Conservation (phyloP, 53 echinoderm and acorn worm species). For the Henricia sp. region DNA sequence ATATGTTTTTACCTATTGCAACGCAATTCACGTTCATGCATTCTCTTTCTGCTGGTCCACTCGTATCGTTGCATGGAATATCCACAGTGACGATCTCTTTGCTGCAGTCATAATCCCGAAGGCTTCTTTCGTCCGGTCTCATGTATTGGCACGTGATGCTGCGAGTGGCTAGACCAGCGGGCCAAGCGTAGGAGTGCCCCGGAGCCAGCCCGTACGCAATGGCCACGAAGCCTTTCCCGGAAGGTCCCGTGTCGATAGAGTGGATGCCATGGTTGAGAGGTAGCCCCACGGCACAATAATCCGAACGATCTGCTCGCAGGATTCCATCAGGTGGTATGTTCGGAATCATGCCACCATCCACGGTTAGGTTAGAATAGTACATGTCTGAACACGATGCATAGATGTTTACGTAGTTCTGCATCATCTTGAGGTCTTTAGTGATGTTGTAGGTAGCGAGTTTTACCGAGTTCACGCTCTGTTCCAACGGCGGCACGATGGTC, state of each 20-base stretch:
- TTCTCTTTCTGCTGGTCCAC: neutral
- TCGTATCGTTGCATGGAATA: constrained; percentile 21
- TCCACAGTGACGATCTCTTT: constrained; percentile 1
- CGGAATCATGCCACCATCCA: constrained; percentile 20
- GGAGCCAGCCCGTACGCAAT: constrained; percentile 68
- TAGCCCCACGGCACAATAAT: constrained; percentile 59
- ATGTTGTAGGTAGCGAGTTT: constrained; percentile 61
- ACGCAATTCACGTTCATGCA: constrained; percentile 62
- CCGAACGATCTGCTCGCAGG: constrained; percentile 10
- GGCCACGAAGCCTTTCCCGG: constrained; percentile 44
- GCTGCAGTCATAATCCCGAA: constrained; percentile 24
- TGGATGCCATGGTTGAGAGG: constrained; percentile 57
- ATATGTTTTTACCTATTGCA: constrained; percentile 48
- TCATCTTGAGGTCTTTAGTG: constrained; percentile 38
- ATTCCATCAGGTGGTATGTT: constrained; percentile 15
- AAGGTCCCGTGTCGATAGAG: constrained; percentile 16
- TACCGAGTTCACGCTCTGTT: constrained; percentile 65
- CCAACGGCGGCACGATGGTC: constrained; percentile 73
- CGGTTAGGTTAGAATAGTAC: constrained; percentile 39
- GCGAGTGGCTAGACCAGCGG: constrained; percentile 53
- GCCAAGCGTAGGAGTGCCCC: constrained; percentile 68
- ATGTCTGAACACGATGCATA: constrained; percentile 56
- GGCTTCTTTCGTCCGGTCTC: constrained; percentile 1
- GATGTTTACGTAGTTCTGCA: constrained; percentile 62
- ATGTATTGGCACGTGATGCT: constrained; percentile 37